Conservation (phyloP, 2,113 vertebrate genomes). For the Menura novaehollandiae region DNA sequence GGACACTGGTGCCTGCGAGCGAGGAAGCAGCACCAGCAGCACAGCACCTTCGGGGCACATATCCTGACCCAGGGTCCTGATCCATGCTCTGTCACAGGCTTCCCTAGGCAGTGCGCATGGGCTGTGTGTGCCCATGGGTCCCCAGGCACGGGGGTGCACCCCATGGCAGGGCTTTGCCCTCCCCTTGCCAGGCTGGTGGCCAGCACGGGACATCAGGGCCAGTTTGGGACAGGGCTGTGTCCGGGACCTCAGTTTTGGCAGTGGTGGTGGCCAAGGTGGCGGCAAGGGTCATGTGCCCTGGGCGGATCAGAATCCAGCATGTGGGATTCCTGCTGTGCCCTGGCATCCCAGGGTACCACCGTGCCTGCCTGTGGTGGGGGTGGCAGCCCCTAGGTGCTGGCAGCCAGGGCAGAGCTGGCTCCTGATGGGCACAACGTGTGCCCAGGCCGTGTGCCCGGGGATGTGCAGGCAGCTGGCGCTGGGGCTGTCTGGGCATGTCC, state of each 20-base stretch:
- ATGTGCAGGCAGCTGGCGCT: not conserved
- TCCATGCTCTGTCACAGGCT: not conserved
- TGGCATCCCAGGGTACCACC: not conserved
- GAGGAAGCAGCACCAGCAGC: not conserved
- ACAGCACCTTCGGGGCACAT: not conserved
- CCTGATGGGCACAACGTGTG: rapidly evolving
- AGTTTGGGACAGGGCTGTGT: not conserved
- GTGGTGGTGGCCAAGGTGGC: rapidly evolving
- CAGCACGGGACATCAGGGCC: not conserved
- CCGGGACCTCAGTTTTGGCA: rapidly evolving
- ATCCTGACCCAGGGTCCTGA: not conserved
- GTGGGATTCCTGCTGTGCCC: not conserved
- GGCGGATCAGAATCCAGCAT: rapidly evolving
- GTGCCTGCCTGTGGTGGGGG: not conserved
- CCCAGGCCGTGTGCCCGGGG: not conserved
- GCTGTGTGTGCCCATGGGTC: rapidly evolving
- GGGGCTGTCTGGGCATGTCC: not conserved
- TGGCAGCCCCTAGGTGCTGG: not conserved
- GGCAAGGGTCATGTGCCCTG: rapidly evolving
- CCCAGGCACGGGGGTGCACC: rapidly evolving
- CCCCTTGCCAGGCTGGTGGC: not conserved
- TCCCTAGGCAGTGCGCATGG: not conserved
- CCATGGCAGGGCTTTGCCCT: not conserved
- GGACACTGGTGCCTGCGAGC: rapidly evolving
- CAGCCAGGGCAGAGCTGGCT: not conserved